Percentiles rank a stretch among this genome's conserved stretches.
Conservation (phyloP, 1,140 invertebrate genomes). For the Caenorhabditis remanei region DNA sequence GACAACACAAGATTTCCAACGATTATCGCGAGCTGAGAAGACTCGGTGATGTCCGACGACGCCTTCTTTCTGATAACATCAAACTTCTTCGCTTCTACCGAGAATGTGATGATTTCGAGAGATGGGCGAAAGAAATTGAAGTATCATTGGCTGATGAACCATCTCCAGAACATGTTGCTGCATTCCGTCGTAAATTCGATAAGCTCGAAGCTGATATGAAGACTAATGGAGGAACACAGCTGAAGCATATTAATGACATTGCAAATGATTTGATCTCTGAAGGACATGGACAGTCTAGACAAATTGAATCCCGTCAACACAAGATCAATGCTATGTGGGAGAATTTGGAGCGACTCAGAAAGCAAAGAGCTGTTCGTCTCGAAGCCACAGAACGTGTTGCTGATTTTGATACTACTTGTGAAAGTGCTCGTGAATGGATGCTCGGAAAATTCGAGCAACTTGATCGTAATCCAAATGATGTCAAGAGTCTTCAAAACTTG, state of each 20-base stretch:
- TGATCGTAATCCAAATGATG: conserved; percentile 60
- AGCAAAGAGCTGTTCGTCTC: conserved; percentile 88
- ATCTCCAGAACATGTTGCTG: conserved; percentile 89
- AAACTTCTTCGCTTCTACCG: conserved; percentile 92
- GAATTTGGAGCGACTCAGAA: conserved; percentile 88
- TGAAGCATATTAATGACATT: conserved; percentile 89
- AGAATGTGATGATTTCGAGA: conserved; percentile 97
- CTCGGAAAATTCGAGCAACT: conserved; percentile 79
- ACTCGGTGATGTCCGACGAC: conserved; percentile 84
- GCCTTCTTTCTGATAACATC: conserved; percentile 90
- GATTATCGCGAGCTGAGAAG: conserved; percentile 87
- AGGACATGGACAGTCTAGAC: conserved; percentile 89
- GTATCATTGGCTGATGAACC: conserved; percentile 88
- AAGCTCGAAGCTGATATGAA: conserved; percentile 76
- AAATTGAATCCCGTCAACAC: conserved; percentile 86
- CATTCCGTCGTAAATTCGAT: conserved; percentile 73
- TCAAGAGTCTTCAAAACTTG: conserved; percentile 82
- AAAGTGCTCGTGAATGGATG: conserved; percentile 94
- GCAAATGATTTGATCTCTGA: conserved; percentile 88
- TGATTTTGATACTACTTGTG: conserved; percentile 91
- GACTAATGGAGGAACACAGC: conserved; percentile 86
- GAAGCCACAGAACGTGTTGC: conserved; percentile 85
- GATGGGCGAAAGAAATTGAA: conserved; percentile 96
- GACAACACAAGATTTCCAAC: conserved; percentile 85
- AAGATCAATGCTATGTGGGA: conserved; percentile 85